Evolutionary conservation across 2,888 invertebrate species (phyloP), one percentile per base, ranked within the genome.

Genomic region (Empis livida): DNA sequence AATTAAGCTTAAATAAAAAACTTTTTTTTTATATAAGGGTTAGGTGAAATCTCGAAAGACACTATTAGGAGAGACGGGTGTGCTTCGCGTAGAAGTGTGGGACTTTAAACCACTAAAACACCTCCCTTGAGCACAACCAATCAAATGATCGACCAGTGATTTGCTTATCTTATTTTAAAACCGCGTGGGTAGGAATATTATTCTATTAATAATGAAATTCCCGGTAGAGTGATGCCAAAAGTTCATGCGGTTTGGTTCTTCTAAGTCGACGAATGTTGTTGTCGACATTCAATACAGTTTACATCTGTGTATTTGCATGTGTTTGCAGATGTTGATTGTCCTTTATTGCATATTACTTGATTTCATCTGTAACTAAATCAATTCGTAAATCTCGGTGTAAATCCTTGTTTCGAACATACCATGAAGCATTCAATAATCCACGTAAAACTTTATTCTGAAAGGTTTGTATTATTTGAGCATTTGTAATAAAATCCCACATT

Each of bases 351-450:
- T 45, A 1, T n/a, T 15, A 32, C 16, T 32, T 46, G 5, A 42
- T 42, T 11, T 41, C 42, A 27, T 46, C 46, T 5, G 41, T 41
- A 16, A 46, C 27, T n/a, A n/a, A n/a, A n/a, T n/a, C n/a, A n/a
- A n/a, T n/a, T n/a, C n/a, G n/a, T n/a, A 46, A 46, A 13, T 42
- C 32, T 1, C 15, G 37, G 20, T 46, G 35, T 14, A 46, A 27
- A 41, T 42, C 46, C 16, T 30, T 44, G 37, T 45, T 42, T 45
- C 48, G 41, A 8, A 48, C 40, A 30, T 45, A 45, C 42, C 45
- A 45, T 17, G 41, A 38, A 13, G 38, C 45, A n/a, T 48, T 48
- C 4, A 45, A 42, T 17, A 42, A 37, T 31, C 38, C 38, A 43
- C 43, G 16, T 16, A 43, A 20, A 16, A 43, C 39, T 15, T 44